These are phyloP conservation scores for Hemitrygon akajei DNA, from an alignment of 2,797 vertebrate genomes.

Conservation along the genomic window DNA sequence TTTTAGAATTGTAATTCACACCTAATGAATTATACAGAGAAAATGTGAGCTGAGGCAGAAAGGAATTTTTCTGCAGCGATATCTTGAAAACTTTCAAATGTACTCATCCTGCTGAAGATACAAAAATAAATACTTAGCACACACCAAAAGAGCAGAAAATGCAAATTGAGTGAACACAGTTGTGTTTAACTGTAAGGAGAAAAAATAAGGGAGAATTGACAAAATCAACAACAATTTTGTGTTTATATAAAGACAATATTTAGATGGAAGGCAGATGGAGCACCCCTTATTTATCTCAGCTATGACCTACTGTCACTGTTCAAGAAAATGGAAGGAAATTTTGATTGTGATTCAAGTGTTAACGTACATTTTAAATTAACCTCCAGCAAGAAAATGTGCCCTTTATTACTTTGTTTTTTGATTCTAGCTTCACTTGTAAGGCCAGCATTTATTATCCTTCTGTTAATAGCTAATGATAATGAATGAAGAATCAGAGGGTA, in stretches of 20 bases:
- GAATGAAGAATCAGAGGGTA: no score
- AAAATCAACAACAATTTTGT: neutral
- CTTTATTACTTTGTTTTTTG: no score
- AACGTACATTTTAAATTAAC: neutral
- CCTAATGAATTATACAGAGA: conserved; percentile 58
- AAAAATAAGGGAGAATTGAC: neutral
- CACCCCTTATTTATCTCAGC: neutral
- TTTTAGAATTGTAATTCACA: conserved; percentile 68
- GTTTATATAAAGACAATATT: neutral
- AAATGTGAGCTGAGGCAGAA: neutral
- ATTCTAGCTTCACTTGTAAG: no score
- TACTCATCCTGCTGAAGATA: neutral
- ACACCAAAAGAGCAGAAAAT: conserved; percentile 6
- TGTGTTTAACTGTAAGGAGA: neutral
- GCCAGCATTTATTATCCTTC: neutral
- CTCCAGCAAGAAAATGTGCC: neutral
- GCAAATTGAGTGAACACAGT: neutral
- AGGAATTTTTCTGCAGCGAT: neutral
- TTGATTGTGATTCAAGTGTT: neutral
- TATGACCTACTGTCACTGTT: neutral
- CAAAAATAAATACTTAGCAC: neutral
- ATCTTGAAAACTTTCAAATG: neutral
- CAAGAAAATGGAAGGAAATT: conserved; percentile 3
- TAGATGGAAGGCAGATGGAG: neutral
- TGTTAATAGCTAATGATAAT: neutral